phyloP scores from a whole-genome alignment of 2,888 invertebrate genomes.

The Harpalus rubripes region DNA sequence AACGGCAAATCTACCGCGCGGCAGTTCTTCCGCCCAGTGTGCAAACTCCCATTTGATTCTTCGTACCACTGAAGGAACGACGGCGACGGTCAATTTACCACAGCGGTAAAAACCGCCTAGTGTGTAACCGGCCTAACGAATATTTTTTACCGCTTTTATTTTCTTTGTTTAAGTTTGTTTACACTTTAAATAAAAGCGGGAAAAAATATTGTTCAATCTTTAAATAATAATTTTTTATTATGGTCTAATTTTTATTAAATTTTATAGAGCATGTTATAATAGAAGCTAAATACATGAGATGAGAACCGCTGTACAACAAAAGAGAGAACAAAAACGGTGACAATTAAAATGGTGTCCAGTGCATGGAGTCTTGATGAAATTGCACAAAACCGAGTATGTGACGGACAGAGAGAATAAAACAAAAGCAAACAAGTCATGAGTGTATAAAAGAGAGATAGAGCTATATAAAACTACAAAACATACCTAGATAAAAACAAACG shows the following conservation, averaged over 20 bases:
- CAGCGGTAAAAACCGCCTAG: too few relatives aligned
- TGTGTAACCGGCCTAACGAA: too few relatives aligned
- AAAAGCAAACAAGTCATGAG: constrained; percentile 17
- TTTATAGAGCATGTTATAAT: constrained; percentile 38
- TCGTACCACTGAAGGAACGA: too few relatives aligned
- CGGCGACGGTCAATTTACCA: too few relatives aligned
- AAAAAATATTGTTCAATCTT: not conserved
- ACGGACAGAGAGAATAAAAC: constrained; percentile 42
- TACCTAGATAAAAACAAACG: constrained; percentile 45
- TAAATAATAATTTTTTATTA: constrained; percentile 22
- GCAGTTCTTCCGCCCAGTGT: too few relatives aligned
- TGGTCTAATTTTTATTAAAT: constrained; percentile 16
- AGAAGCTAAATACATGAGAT: constrained; percentile 23
- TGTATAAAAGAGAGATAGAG: constrained; percentile 32
- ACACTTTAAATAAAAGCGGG: not conserved
- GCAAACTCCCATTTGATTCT: too few relatives aligned
- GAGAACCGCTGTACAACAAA: constrained; percentile 26
- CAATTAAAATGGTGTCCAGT: constrained; percentile 50
- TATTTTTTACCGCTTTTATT: not conserved
- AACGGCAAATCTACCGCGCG: too few relatives aligned
- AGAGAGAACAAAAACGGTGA: constrained; percentile 36
- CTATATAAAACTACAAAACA: constrained; percentile 24
- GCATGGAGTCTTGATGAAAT: constrained; percentile 52
- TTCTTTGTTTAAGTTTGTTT: not conserved
- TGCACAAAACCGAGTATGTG: constrained; percentile 46